Conservation (phyloP, 2,113 vertebrate species). For the Pan troglodytes region NHGRI_mPanTro3-v2.1_pri NC_072407.2:16104001-16104500, state of each 20-base stretch:
- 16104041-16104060: slow-evolving; percentile 8
- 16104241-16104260: neutral
- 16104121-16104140: neutral
- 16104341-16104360: neutral
- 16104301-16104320: neutral
- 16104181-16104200: neutral
- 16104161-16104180: neutral
- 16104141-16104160: neutral
- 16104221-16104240: neutral
- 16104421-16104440: neutral
- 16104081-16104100: slow-evolving; percentile 2
- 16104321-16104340: neutral
- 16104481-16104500: neutral
- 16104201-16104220: neutral
- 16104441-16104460: neutral
- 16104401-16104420: neutral
- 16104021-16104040: neutral
- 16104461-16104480: neutral
- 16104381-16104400: neutral
- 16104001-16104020: neutral
- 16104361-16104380: neutral
- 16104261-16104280: neutral
- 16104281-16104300: slow-evolving; percentile 4
- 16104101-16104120: slow-evolving; percentile 22
- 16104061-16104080: neutral